These are phyloP conservation scores for Drosophila subobscura DNA, from an alignment of 1,140 invertebrate genomes.

Conservation along the genomic window DNA sequence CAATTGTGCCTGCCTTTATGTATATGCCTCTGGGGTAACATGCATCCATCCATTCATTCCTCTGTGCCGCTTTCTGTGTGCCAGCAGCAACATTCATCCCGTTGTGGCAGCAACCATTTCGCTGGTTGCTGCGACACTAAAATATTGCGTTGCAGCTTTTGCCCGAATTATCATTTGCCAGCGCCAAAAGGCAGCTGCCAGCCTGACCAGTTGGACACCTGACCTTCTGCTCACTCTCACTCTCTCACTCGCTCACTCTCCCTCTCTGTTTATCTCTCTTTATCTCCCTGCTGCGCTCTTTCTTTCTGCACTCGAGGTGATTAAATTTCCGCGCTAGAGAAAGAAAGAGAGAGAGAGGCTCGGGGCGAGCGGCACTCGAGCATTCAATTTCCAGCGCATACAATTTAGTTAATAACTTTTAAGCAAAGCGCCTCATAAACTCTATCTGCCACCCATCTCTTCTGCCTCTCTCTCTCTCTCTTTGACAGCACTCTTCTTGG, in stretches of 20 bases:
- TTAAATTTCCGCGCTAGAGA: slow-evolving; percentile 60
- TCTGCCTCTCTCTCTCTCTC: neutral
- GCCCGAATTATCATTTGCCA: slow-evolving; percentile 56
- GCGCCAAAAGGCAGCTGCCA: slow-evolving; percentile 5
- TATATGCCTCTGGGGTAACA: too few relatives aligned
- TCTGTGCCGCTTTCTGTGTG: too few relatives aligned
- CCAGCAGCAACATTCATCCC: too few relatives aligned
- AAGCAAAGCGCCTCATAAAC: slow-evolving; percentile 67
- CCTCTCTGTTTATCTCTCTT: neutral
- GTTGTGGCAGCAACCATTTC: neutral
- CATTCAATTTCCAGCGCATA: slow-evolving; percentile 66
- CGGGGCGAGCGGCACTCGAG: neutral
- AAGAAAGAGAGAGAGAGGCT: slow-evolving; percentile 34
- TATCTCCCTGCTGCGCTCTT: neutral
- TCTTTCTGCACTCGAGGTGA: slow-evolving; percentile 52
- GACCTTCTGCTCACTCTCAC: slow-evolving; percentile 12
- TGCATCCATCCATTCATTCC: too few relatives aligned
- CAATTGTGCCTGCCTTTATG: too few relatives aligned
- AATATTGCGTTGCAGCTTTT: slow-evolving; percentile 68
- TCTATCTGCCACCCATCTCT: slow-evolving; percentile 9
- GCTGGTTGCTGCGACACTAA: slow-evolving; percentile 41
- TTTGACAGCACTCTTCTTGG: slow-evolving; percentile 46
- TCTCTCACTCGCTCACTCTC: neutral
- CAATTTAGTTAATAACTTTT: slow-evolving; percentile 78
- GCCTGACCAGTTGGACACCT: slow-evolving; percentile 39